Percentiles rank a stretch among this genome's conserved stretches.
Conservation (phyloP, 2,888 invertebrate species). For the Dascillus cervinus region DNA sequence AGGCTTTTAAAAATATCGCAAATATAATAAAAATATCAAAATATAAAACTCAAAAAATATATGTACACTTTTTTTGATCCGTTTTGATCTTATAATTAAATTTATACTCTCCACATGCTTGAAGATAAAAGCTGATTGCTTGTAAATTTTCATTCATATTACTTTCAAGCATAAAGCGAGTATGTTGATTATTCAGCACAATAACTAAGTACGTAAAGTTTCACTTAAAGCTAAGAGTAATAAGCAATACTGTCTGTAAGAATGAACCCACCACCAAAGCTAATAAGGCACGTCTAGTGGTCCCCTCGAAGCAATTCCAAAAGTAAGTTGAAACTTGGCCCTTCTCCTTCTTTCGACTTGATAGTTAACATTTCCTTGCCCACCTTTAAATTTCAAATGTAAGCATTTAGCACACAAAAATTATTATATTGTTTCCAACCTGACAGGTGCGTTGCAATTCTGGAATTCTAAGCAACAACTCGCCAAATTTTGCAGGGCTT, state of each 20-base stretch:
- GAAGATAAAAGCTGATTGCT: constrained; percentile 1
- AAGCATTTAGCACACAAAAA: background rate
- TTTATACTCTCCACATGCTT: constrained; percentile 5
- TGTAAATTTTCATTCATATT: background rate
- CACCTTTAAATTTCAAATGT: constrained; percentile 49
- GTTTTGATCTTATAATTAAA: constrained; percentile 10
- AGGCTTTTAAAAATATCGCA: constrained; percentile 12
- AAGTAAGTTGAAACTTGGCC: constrained; percentile 86
- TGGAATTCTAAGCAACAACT: constrained; percentile 84
- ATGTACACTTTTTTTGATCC: constrained; percentile 14
- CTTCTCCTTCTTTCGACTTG: constrained; percentile 83
- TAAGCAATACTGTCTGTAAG: constrained; percentile 40
- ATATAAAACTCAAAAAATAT: constrained; percentile 15
- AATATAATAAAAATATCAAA: constrained; percentile 17
- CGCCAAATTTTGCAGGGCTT: constrained; percentile 91
- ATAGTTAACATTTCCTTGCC: constrained; percentile 88
- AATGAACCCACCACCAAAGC: constrained; percentile 40
- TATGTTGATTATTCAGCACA: constrained; percentile 22
- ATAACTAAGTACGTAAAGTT: constrained; percentile 37
- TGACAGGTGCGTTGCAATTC: constrained; percentile 93
- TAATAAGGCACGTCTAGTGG: constrained; percentile 53
- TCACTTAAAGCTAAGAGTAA: constrained; percentile 36
- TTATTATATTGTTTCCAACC: constrained; percentile 43
- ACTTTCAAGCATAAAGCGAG: background rate
- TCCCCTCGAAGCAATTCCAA: constrained; percentile 93